Evolutionary conservation across 2,888 invertebrate genomes (phyloP).

Genomic region (Tridacna crocea): DNA sequence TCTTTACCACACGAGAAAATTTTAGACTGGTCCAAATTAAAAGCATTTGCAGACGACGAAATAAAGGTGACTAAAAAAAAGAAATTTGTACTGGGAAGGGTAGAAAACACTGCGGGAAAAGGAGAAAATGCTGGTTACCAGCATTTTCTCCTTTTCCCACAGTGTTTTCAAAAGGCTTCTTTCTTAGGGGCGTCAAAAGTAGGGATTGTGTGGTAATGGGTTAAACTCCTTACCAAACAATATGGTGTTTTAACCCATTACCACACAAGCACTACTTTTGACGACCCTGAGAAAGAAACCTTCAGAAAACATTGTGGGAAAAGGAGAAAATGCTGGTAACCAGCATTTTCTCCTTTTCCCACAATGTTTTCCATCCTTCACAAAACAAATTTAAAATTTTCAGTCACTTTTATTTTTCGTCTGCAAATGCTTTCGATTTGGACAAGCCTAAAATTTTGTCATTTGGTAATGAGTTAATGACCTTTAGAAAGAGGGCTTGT

Average conservation of each 20-base stretch:
- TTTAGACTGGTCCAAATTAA: not conserved
- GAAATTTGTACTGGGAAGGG: not conserved
- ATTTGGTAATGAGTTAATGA: too few species aligned
- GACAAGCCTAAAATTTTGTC: too few species aligned
- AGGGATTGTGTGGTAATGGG: too few species aligned
- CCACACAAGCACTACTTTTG: not conserved
- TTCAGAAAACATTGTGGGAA: not conserved
- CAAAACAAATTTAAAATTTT: too few species aligned
- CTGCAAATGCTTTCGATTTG: too few species aligned
- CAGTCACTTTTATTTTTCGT: too few species aligned
- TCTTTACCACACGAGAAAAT: not conserved
- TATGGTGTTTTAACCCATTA: not conserved
- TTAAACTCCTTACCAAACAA: too few species aligned
- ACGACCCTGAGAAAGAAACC: not conserved
- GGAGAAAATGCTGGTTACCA: not conserved
- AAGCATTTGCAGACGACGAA: not conserved
- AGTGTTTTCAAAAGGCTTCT: not conserved
- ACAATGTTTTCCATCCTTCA: not conserved
- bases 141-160: not conserved
- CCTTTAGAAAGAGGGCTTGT: too few species aligned
- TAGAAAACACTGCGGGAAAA: not conserved
- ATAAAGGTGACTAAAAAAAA: not conserved
- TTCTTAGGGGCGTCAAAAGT: too few species aligned
- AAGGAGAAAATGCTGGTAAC: not conserved
- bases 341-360: not conserved